Evolutionary conservation across 1,140 invertebrate species (phyloP), one percentile per base, ranked within the genome.

Genomic region (Mycetomoellerius zeteki): DNA sequence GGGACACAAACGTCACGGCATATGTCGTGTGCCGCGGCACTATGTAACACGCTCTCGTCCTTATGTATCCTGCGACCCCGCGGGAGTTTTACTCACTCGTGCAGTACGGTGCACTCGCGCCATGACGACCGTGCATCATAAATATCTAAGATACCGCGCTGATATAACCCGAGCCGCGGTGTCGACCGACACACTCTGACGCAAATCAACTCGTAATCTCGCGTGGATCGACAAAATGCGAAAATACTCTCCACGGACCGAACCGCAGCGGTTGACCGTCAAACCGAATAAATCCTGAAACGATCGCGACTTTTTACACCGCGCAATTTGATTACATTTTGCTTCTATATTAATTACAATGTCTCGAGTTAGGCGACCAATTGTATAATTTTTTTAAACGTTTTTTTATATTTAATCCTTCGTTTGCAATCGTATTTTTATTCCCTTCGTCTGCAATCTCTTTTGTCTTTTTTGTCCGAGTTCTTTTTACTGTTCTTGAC

Each of bases 21-120:
- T 91, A 90, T 94, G 88, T 91, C 93, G 93, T 94, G 93, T 71
- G 80, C 89, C 75, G 65, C 56, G 65, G 91, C 89, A 92, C 88
- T 94, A 93, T 90, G 89, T 94, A 93, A 93, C 69, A 69, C 85
- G 86, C 85, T 89, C 86, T 58, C 85, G 81, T 91, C 89, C 85
- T 90, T 86, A 64, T 91, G 67, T 89, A 86, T 62, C 87, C 86
- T 76, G 71, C 60, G 27, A 30, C 60, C 33, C 60, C 30, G 47
- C 69, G 75, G 43, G 75, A 24, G 37, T 24, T 21, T 58, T 33
- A 12, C 27, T 33, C 50, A 19, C 71, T 24, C 72, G 72, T 33
- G 52, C 72, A 67, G 77, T 80, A 71, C 43, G 50, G 50, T 78
- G 82, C 86, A 72, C 75, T 60, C 65, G 72, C 54, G 30, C 62